Conservation (phyloP, 2,797 vertebrate genomes). For the Neopelma chrysocephalum region DNA sequence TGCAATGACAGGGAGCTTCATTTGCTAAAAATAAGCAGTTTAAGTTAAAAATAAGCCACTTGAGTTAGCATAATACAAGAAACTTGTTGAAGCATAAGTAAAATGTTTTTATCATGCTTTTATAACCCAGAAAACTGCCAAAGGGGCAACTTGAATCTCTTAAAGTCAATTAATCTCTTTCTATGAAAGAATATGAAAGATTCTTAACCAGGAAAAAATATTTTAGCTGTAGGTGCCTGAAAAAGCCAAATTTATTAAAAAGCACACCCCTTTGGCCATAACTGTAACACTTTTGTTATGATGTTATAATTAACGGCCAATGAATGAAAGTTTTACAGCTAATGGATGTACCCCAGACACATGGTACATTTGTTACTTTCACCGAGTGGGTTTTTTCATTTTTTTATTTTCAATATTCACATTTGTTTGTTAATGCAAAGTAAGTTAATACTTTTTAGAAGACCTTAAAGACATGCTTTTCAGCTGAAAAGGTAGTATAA, state of each 20-base stretch:
- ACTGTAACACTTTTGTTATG: background rate
- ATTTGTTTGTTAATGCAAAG: conserved; percentile 30
- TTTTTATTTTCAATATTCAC: conserved; percentile 10
- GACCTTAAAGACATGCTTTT: conserved; percentile 24
- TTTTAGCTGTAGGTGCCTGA: background rate
- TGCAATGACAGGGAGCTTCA: background rate
- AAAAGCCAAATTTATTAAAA: background rate
- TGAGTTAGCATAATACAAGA: conserved; percentile 16
- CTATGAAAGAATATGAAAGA: background rate
- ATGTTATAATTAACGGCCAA: background rate
- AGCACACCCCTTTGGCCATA: background rate
- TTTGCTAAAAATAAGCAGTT: background rate
- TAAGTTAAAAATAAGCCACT: conserved; percentile 38
- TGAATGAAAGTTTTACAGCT: background rate
- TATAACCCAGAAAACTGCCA: background rate
- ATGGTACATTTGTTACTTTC: background rate
- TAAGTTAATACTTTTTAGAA: conserved; percentile 45
- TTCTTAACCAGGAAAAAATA: background rate
- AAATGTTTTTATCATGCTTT: conserved; percentile 1
- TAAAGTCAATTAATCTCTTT: background rate
- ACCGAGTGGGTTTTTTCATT: background rate
- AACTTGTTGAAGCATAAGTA: conserved; percentile 15
- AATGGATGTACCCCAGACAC: background rate
- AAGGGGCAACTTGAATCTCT: background rate
- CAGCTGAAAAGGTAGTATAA: conserved; percentile 25